These are phyloP conservation scores for Holacanthella duospinosa DNA, from an alignment of 2,888 invertebrate genomes.

Conservation along the genomic window DNA sequence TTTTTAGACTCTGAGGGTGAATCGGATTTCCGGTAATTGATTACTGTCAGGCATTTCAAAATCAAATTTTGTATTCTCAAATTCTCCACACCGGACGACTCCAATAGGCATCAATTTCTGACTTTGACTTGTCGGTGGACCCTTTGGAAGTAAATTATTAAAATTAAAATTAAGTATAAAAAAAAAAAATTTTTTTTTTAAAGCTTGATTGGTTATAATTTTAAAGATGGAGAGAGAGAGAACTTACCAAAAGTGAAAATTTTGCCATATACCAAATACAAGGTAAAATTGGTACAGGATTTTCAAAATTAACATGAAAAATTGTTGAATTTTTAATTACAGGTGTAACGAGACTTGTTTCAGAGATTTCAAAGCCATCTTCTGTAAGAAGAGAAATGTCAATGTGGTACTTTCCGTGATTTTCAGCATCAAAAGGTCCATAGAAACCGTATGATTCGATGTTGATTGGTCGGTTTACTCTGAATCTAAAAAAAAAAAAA, in stretches of 20 bases:
- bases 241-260: conserved; percentile 10
- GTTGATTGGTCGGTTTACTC: conserved; percentile 2
- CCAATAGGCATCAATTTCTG: neutral
- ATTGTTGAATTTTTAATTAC: neutral
- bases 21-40: conserved; percentile 9
- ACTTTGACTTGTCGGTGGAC: conserved; percentile 10
- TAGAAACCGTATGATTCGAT: conserved; percentile 7
- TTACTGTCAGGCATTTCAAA: conserved; percentile 6
- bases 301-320: conserved; percentile 10
- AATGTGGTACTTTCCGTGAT: conserved; percentile 10
- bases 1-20: no score
- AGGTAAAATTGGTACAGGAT: conserved; percentile 2
- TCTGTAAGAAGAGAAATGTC: conserved; percentile 8
- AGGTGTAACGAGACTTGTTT: neutral
- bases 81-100: neutral
- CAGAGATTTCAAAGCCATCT: neutral
- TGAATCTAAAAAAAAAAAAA: neutral
- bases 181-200: neutral
- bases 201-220: no score
- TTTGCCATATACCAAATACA: conserved; percentile 11
- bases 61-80: neutral
- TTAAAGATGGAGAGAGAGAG: no score
- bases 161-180: neutral
- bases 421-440: neutral
- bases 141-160: neutral